Base-by-base conservation (phyloP, 1,140 invertebrate species). In the Ruditapes philippinarum region DNA sequence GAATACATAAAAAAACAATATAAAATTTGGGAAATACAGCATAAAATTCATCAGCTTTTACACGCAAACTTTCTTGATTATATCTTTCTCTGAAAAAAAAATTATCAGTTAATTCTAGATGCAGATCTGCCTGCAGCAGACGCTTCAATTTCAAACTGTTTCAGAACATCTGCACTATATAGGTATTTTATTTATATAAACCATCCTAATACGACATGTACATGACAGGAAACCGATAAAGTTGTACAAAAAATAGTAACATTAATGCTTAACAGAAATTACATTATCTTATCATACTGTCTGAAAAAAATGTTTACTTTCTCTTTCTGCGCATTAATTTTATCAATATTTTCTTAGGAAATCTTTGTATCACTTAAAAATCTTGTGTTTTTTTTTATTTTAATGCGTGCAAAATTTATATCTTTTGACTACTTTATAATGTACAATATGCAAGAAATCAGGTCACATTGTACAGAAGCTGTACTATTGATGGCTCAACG, bases 41-140 rank as follows among this genome's bases (percentile, higher is more conserved):
- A n/a, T n/a, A n/a, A n/a, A n/a, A n/a, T n/a, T n/a, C n/a, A n/a
- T n/a, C n/a, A n/a, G n/a, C n/a, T n/a, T n/a, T n/a, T n/a, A n/a
- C n/a, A n/a, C n/a, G 42, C 5, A 45, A 5, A 45, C 5, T 14
- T 45, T 45, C n/a, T 14, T 62, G 57, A 62, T 62, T 62, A 28
- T n/a, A 62, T 62, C 57, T 62, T 28, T 28, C 57, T 62, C 28
- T 4, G 25, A n/a, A 62, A n/a, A 62, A 62, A 62, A 28, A 62
- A 28, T 62, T 62, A 62, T n/a, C 57, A 62, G 57, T 62, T 62
- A 28, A 62, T 62, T 62, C 28, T 28, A n/a, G 57, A 62, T 28
- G 57, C 57, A 62, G 42, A 45, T 28, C 7, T 28, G 57, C 25
- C n/a, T 62, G 57, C 57, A 62, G 57, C 57, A 62, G 57, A 62